phyloP scores from a whole-genome alignment of 92 coral and sea anemone species.

The Isaurus tuberculatus region DNA sequence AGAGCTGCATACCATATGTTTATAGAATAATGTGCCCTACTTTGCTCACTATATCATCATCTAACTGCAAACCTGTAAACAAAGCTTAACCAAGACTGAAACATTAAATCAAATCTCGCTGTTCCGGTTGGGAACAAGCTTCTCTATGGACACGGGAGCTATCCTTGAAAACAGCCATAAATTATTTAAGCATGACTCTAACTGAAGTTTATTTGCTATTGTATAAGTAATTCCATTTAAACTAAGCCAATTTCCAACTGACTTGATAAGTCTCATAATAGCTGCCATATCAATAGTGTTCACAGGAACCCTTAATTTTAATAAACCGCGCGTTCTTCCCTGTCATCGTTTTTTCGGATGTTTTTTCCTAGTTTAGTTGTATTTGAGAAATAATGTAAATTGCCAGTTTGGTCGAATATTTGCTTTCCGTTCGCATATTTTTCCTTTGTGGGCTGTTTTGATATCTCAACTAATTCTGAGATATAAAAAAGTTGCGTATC shows the following conservation, averaged over 20 bases:
- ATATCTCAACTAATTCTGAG: background rate
- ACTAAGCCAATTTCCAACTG: constrained; percentile 12
- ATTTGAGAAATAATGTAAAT: background rate
- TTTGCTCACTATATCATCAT: background rate
- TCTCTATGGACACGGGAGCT: constrained; percentile 38
- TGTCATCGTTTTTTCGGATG: background rate
- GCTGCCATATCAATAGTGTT: background rate
- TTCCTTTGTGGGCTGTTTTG: constrained; percentile 33
- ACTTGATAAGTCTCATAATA: constrained; percentile 4
- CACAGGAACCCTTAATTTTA: background rate
- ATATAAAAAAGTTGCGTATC: background rate
- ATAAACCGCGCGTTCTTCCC: background rate
- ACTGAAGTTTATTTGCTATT: constrained; percentile 22
- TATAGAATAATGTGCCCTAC: background rate
- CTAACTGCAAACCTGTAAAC: background rate
- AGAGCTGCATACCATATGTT: background rate
- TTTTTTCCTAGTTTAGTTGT: background rate
- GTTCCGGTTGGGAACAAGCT: constrained; percentile 12
- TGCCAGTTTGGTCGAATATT: constrained; percentile 29
- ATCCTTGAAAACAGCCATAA: constrained; percentile 36
- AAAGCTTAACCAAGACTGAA: background rate
- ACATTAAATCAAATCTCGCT: constrained; percentile 11
- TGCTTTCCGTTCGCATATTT: constrained; percentile 2
- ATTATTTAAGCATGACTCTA: constrained; percentile 9
- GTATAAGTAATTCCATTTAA: constrained; percentile 33